Conservation (phyloP, 2,888 invertebrate genomes). For the Lasioglossum leucozonium region DNA sequence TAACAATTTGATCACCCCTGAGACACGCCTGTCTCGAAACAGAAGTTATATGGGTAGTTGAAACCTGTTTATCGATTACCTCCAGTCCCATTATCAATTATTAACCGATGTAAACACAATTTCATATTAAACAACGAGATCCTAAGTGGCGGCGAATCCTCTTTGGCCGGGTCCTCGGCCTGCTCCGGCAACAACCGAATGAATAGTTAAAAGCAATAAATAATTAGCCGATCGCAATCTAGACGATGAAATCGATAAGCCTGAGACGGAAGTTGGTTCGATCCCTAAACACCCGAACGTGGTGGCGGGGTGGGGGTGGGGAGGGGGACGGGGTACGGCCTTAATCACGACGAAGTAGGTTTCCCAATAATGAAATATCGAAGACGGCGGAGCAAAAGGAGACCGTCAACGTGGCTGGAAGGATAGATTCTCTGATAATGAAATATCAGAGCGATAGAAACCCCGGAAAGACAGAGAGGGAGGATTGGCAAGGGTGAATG, state of each 20-base stretch:
- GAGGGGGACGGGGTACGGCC: neutral
- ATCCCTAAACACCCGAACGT: conserved; percentile 7
- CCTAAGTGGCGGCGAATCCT: neutral
- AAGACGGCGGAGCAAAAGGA: conserved; percentile 38
- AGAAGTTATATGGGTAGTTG: neutral
- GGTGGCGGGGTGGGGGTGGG: too few relatives aligned
- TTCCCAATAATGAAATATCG: conserved; percentile 58
- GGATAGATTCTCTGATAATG: conserved; percentile 24
- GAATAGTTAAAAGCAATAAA: conserved; percentile 11
- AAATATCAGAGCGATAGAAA: conserved; percentile 25
- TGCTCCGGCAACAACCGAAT: neutral
- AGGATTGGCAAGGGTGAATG: neutral
- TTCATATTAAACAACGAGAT: neutral
- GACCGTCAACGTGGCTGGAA: conserved; percentile 34
- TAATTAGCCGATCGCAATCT: conserved; percentile 13
- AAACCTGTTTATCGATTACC: neutral
- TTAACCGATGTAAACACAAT: neutral
- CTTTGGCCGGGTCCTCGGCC: neutral
- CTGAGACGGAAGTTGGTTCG: neutral
- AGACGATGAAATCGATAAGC: conserved; percentile 6
- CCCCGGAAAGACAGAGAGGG: conserved; percentile 7
- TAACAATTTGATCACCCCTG: too few relatives aligned
- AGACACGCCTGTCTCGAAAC: too few relatives aligned
- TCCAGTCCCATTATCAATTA: neutral
- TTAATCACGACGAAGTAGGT: conserved; percentile 44